These are phyloP conservation scores for Tetragonula carbonaria DNA, from an alignment of 2,888 invertebrate species.

Conservation along the genomic window DNA sequence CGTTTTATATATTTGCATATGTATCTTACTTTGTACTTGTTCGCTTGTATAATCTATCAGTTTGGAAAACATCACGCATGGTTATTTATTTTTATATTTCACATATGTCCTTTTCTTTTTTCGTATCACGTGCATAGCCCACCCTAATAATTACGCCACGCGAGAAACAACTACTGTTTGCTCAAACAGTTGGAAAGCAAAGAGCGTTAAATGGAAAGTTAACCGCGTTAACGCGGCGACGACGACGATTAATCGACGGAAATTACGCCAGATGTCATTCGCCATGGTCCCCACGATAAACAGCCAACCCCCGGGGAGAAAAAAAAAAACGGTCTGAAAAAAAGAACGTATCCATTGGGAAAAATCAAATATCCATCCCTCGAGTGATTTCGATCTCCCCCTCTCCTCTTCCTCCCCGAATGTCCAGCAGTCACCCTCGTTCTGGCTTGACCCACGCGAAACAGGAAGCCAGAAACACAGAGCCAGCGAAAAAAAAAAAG, in stretches of 20 bases:
- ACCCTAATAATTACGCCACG: not conserved
- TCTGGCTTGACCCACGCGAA: slow-evolving; percentile 36
- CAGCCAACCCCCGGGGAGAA: not conserved
- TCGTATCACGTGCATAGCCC: too few relatives aligned
- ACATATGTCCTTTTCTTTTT: too few relatives aligned
- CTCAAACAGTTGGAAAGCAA: not conserved
- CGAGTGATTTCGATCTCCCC: slow-evolving; percentile 53
- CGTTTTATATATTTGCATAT: too few relatives aligned
- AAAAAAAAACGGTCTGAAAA: not conserved
- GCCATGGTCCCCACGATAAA: slow-evolving; percentile 4
- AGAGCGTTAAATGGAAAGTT: not conserved
- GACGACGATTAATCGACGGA: slow-evolving; percentile 37
- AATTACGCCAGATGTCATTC: slow-evolving; percentile 57
- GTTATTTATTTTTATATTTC: too few relatives aligned
- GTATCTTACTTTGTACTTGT: too few relatives aligned
- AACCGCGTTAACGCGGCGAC: slow-evolving; percentile 14
- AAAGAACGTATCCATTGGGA: slow-evolving; percentile 31
- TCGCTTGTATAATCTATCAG: too few relatives aligned
- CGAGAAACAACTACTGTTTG: not conserved
- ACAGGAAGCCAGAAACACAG: slow-evolving; percentile 33
- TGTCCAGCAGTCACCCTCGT: slow-evolving; percentile 16
- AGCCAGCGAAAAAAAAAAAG: slow-evolving; percentile 52
- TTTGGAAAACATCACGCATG: too few relatives aligned
- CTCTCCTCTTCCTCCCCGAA: not conserved
- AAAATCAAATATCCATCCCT: slow-evolving; percentile 51